Evolutionary conservation across 2,113 vertebrate species (phyloP), one percentile per base, ranked within the genome.

Genomic region (Cariama cristata): DNA sequence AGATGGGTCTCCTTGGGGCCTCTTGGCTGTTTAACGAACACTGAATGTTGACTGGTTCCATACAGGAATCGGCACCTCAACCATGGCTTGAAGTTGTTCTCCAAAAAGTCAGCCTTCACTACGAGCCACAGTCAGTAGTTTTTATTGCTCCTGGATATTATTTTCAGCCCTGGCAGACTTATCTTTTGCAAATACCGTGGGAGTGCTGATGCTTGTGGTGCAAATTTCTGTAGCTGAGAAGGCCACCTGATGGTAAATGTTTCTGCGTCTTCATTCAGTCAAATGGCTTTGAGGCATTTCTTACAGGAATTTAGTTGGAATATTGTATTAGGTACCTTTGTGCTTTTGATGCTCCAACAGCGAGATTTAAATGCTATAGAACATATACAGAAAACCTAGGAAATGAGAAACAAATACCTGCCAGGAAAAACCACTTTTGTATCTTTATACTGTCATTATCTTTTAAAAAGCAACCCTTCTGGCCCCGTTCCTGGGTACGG

Each of bases 201-300:
- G 52, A 87, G 69, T 68, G 42, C 73, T 79, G 56, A 22, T 2
- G 53, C 84, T 93, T 88, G 35, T 59, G 69, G 80, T 93, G 87
- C 81, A 82, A 68, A 90, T 79, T 95, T 92, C 74, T 88, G 69
- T 79, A 68, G 73, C 84, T 85, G 86, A 81, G 93, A 47, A 79
- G 91, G 84, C 86, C 89, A 66, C 89, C 84, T 79, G 94, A 68
- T 93, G 91, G 73, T 89, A 97, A 95, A 79, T 81, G 73, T 88
- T 94, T 94, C 92, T 95, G 59, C 75, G 72, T 26, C 60, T 92
- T 84, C 90, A 19, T 76, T 75, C 85, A 82, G 74, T 91, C 33
- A 40, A 64, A 92, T 75, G 83, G 59, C 73, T 89, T 85, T 73
- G 62, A 90, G 69, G 71, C 66, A 35, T 90, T 91, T 87, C 76